Conservation (phyloP, 2,888 invertebrate genomes). For the Lamellibrachia satsuma region DNA sequence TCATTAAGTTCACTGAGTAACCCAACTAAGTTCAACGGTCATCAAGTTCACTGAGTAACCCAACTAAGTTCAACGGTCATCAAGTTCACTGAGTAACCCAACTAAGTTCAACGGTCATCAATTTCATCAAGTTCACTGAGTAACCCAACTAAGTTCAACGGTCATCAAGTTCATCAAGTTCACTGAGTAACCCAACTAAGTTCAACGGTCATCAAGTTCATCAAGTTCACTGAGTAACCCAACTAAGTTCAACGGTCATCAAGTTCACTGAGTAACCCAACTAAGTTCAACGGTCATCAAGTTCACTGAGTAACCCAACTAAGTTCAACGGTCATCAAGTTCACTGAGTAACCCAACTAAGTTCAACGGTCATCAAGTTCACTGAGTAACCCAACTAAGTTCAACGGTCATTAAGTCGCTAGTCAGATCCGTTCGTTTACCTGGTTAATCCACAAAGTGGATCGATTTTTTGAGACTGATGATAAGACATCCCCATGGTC, state of each 20-base stretch:
- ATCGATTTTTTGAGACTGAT: no score
- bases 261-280: neutral
- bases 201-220: no score
- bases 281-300: neutral
- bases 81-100: neutral
- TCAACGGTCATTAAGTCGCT: neutral
- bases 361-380: neutral
- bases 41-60: neutral
- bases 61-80: neutral
- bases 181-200: neutral
- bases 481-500: no score
- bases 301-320: neutral
- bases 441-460: no score
- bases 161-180: no score
- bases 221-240: neutral
- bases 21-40: neutral
- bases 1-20: neutral
- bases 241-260: neutral
- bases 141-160: neutral
- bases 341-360: neutral
- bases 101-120: neutral
- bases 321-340: neutral
- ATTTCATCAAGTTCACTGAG: no score
- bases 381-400: neutral
- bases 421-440: no score